Base-by-base conservation (phyloP, 2,888 invertebrate species). In the Calameuta idolon region DNA sequence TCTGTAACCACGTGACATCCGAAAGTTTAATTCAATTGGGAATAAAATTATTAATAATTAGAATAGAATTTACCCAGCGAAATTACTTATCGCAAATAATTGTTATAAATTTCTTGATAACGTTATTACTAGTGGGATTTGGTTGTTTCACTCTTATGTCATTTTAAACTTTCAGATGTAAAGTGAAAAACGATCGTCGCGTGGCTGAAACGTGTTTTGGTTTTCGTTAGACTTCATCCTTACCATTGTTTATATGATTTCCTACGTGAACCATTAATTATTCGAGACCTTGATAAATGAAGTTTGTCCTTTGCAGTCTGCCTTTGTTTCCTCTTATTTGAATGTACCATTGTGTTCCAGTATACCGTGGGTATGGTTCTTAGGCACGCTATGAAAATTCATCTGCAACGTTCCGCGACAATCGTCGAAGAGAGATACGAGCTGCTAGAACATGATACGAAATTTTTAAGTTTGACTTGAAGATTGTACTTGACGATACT, bases 241-340 rank as follows among this genome's bases (percentile, higher is more conserved):
- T 31, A 30, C 31, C 12, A 71, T 71, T 71, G 71, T 71, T 12
- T 71, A 12, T 71, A 71, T 34, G 71, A 31, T 31, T 34, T 12
- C 71, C 12, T 34, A 23, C 31, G 71, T 34, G 71, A 33, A 71
- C 33, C 30, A 71, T 71, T 71, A 71, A 71, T 71, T 71, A 71
- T 71, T 12, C 71, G 12, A 12, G 31, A 71, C 15, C 33, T 71
- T 71, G 71, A 71, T 71, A 31, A 71, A 31, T 71, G 71, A 71
- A 71, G 71, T 71, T 71, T 71, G 71, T 34, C 31, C 69, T 34
- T 12, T 71, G 31, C 71, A 71, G 31, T 31, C 71, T 31, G 71
- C 31, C 71, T 71, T 71, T 71, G 71, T 71, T 34, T 34, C 33
- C 71, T 34, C 23, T 55, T 55, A 55, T 55, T 55, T 55, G 55